Evolutionary conservation across 2,888 invertebrate genomes (phyloP), one percentile per base, ranked within the genome.

Genomic region (Bellardia pandia): DNA sequence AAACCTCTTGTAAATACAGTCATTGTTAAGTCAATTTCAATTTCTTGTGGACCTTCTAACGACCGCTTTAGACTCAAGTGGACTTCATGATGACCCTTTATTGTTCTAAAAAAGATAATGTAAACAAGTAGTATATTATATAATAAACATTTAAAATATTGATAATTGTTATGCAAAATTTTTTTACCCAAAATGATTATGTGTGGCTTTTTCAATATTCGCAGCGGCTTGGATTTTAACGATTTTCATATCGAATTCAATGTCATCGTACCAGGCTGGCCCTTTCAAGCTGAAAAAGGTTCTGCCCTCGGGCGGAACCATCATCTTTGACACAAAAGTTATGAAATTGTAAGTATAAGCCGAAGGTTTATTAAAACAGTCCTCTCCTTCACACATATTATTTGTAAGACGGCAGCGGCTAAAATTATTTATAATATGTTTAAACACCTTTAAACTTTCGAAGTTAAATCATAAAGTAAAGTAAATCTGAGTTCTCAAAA

Each of bases 341-440:
- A 99, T 97, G 93, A 98, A 99, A 94, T 99, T 98, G 94, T 96
- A 98, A 48, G 98, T 98, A 92, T 97, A 97, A 75, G 97, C 97
- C 66, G 97, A 95, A 0, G 99, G 98, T 90, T 96, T 96, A 66
- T 95, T 95, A 76, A 96, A 94, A 90, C 99, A 99, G 40, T 95
- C 94, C n/a, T 96, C 95, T 37, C 95, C 94, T 56, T 95, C 95
- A 91, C 98, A 99, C 66, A 95, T 94, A 40, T 95, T 95, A 77
- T 95, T 95, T 42, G 95, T 94, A 77, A 97, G 95, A 77, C 96
- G 95, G 92, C 99, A 99, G 2, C 98, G 97, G 90, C 98, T 98
- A 93, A 48, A 84, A 79, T 45, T 37, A 37, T n/a, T n/a, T n/a
- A n/a, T n/a, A n/a, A n/a, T n/a, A n/a, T n/a, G n/a, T n/a, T n/a